Conservation (phyloP, 2,797 vertebrate genomes). For the Crax fasciolata region DNA sequence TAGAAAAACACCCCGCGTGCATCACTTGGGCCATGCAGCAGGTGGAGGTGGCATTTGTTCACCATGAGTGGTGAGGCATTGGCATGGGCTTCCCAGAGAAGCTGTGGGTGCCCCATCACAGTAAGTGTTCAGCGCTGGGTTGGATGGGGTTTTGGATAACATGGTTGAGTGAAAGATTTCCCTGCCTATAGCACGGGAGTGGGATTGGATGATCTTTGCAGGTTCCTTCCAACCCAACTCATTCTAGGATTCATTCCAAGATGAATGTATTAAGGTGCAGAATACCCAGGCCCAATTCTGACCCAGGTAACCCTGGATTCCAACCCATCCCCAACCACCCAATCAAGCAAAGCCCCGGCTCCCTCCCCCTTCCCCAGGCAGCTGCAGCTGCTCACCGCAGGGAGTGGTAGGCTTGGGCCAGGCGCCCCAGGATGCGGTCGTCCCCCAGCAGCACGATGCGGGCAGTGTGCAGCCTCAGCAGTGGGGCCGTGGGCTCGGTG, state of each 20-base stretch:
- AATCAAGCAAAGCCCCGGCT: rapidly evolving
- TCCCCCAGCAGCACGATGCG: constrained; percentile 92
- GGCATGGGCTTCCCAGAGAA: neutral
- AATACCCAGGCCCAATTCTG: neutral
- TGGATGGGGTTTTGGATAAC: neutral
- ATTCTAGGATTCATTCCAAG: neutral
- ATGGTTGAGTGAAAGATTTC: neutral
- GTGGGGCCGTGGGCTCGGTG: constrained; percentile 72
- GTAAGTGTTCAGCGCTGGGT: neutral
- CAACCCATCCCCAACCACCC: neutral
- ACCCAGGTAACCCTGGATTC: rapidly evolving
- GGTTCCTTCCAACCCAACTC: neutral
- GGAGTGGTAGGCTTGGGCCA: constrained; percentile 90
- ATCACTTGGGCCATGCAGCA: too few relatives aligned
- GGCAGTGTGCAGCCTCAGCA: constrained; percentile 88
- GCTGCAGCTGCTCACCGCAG: constrained; percentile 83
- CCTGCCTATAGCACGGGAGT: too few relatives aligned
- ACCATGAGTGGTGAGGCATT: neutral
- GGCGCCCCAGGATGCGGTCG: constrained; percentile 89
- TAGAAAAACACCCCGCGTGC: rapidly evolving
- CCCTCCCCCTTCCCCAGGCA: too few relatives aligned
- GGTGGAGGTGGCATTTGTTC: neutral
- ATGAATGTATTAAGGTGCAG: neutral
- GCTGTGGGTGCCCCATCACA: neutral
- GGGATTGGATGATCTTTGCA: neutral